Evolutionary conservation across 2,797 vertebrate species (phyloP), one percentile per base, ranked within the genome.

Genomic region (Gorsachius magnificus): DNA sequence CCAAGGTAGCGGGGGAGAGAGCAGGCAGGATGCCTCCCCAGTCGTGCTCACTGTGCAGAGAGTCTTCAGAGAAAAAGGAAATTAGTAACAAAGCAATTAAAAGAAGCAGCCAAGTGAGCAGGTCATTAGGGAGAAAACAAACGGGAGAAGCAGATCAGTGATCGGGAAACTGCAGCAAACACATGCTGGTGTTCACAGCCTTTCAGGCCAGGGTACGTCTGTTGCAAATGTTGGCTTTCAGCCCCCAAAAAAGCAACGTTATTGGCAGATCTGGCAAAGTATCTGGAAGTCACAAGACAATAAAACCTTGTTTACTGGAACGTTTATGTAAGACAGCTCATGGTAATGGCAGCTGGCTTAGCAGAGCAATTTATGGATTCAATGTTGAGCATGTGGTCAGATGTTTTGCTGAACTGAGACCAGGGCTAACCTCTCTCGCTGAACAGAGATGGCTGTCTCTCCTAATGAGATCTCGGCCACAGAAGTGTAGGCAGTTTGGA

Each of bases 241-340:
- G 38, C 13, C 17, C 22, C n/a, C 5, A 0, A 4, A 29, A 64
- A 64, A 57, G 8, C 54, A 63, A 38, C 0, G 1, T 22, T 68
- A 25, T 20, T 65, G 61, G 31, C 36, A 83, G 60, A 31, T n/a
- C 11, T 78, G 57, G 53, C 6, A 25, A 48, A 64, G 38, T 41
- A 41, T 33, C 41, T 10, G 29, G 51, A 88, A 60, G 45, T 22
- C 70, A 19, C 45, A 51, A 63, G 60, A 50, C 46, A 60, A 43
- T 16, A 38, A 85, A 92, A 28, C 26, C 0, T 2, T 76, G 26
- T 72, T 90, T 57, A 66, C n/a, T 58, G 54, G 46, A 26, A 63
- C 1, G 1, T 68, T 83, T 82, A 76, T 91, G n/a, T 66, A 46
- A 71, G 64, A 24, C 14, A 25, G 6, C 41, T 81, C 54, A 31